These are phyloP conservation scores for Patella vulgata DNA, from an alignment of 1,140 invertebrate species.

Conservation along the genomic window DNA sequence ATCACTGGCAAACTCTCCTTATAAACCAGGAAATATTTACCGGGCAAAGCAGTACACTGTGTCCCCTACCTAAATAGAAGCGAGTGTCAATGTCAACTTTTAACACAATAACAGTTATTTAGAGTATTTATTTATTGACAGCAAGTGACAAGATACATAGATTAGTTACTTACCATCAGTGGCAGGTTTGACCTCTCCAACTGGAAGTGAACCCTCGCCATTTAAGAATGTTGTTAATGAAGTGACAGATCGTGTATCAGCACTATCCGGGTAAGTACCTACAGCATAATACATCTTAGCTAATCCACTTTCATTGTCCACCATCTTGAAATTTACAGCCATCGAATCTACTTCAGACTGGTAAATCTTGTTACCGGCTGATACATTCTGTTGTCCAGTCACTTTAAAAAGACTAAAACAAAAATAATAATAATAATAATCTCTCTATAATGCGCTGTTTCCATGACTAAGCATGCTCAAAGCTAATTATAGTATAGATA, in stretches of 20 bases:
- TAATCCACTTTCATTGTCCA: constrained; percentile 29
- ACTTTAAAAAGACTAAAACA: constrained; percentile 9
- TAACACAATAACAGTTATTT: too few relatives aligned
- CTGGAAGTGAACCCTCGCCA: constrained; percentile 14
- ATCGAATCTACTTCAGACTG: constrained; percentile 31
- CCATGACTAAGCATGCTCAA: too few relatives aligned
- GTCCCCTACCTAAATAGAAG: too few relatives aligned
- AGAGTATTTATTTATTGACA: too few relatives aligned
- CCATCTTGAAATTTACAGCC: constrained; percentile 31
- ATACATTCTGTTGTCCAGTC: neutral
- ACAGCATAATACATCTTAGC: constrained; percentile 31
- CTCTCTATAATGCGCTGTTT: too few relatives aligned
- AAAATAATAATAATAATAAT: too few relatives aligned
- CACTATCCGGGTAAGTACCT: constrained; percentile 35
- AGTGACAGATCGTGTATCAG: constrained; percentile 13
- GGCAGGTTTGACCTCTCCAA: constrained; percentile 15
- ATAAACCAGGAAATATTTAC: too few relatives aligned
- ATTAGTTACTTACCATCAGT: constrained; percentile 23
- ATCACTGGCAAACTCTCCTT: too few relatives aligned
- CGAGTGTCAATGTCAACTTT: too few relatives aligned
- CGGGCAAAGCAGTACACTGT: too few relatives aligned
- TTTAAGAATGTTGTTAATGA: constrained; percentile 7
- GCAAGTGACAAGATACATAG: too few relatives aligned
- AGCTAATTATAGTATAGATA: neutral
- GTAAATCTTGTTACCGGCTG: constrained; percentile 13